phyloP scores from a whole-genome alignment of 1,140 invertebrate species.

The Platyscapa corneri region DNA sequence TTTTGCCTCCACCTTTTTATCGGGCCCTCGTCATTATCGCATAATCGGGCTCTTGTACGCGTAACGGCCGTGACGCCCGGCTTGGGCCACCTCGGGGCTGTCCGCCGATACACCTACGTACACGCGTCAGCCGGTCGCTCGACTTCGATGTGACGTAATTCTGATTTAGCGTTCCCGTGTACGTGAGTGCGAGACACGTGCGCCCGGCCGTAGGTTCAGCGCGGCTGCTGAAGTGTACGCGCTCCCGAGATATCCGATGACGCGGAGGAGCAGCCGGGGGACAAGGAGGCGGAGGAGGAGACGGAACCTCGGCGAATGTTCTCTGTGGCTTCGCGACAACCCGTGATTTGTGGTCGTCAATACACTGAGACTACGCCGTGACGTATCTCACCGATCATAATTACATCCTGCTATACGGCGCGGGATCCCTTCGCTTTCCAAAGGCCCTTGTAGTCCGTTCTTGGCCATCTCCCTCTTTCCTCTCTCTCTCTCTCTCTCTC shows the following conservation, averaged over 20 bases:
- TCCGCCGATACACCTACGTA: neutral
- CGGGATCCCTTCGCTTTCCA: neutral
- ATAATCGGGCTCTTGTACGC: neutral
- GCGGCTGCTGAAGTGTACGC: neutral
- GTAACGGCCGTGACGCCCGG: neutral
- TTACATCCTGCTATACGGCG: conserved; percentile 70
- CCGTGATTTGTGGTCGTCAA: conserved; percentile 75
- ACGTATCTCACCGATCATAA: conserved; percentile 76
- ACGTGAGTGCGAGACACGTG: conserved; percentile 50
- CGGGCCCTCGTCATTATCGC: neutral
- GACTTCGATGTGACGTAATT: conserved; percentile 60
- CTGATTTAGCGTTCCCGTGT: conserved; percentile 62
- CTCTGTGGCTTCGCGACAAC: conserved; percentile 52
- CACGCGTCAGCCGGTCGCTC: conserved; percentile 22
- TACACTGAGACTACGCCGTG: conserved; percentile 69
- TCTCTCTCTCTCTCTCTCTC: neutral
- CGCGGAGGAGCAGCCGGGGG: conserved; percentile 57
- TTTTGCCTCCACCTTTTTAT: neutral
- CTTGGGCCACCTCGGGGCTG: neutral
- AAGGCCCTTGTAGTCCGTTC: neutral
- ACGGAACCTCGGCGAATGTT: conserved; percentile 65
- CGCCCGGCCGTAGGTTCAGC: conserved; percentile 29
- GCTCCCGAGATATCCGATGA: conserved; percentile 46
- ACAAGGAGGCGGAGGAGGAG: conserved; percentile 55
- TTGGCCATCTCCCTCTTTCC: neutral